These are phyloP conservation scores for Glossosoma conforme DNA, from an alignment of 1,140 invertebrate species.

Conservation along the genomic window DNA sequence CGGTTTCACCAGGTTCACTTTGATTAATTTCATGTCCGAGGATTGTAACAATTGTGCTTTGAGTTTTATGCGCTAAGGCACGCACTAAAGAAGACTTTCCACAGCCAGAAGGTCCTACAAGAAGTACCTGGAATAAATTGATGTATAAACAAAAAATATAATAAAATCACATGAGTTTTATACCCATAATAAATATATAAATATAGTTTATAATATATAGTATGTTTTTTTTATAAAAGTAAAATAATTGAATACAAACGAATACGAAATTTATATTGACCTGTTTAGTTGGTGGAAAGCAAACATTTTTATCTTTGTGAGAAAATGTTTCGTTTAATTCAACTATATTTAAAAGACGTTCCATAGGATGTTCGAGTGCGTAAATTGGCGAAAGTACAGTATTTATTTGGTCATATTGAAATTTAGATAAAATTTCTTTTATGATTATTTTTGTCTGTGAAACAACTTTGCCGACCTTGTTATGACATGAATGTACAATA, in stretches of 20 bases:
- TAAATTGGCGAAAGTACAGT: conserved; percentile 10
- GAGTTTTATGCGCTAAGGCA: conserved; percentile 17
- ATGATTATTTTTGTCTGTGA: conserved; percentile 21
- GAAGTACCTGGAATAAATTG: conserved; percentile 19
- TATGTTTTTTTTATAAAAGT: neutral
- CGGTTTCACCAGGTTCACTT: conserved; percentile 42
- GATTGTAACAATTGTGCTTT: conserved; percentile 19
- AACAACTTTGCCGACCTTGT: conserved; percentile 5
- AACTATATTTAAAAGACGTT: conserved; percentile 21
- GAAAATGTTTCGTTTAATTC: conserved; percentile 18
- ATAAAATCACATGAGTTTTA: neutral
- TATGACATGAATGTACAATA: conserved; percentile 3
- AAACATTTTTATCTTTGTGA: conserved; percentile 2
- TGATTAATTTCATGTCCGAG: conserved; percentile 19
- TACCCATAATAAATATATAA: neutral
- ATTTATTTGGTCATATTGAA: conserved; percentile 20
- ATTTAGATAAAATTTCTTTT: conserved; percentile 5
- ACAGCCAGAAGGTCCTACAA: conserved; percentile 28
- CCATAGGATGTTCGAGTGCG: conserved; percentile 10
- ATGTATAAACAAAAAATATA: neutral
- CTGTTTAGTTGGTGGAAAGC: conserved; percentile 25
- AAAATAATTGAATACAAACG: neutral
- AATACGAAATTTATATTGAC: conserved; percentile 1
- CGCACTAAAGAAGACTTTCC: conserved; percentile 26
- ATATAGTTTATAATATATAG: neutral